A percentile compares a stretch with the other conserved stretches of the same genome.
Conservation (phyloP, 1,140 invertebrate genomes). For the Adelges cooleyi region DNA sequence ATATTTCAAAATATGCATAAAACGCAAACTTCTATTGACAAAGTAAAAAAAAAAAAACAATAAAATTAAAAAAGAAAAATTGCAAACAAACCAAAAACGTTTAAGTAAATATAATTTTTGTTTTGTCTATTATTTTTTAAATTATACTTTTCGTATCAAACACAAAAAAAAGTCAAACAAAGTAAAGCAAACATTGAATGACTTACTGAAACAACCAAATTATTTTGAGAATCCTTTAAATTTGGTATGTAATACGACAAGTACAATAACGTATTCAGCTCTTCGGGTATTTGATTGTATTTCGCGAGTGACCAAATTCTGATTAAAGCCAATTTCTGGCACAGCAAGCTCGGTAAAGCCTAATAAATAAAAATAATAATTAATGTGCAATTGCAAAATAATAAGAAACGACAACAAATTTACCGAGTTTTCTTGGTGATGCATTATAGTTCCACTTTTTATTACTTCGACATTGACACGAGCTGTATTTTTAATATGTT, state of each 20-base stretch:
- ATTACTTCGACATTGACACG: not conserved
- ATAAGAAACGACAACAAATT: too few species aligned
- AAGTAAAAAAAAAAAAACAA: too few species aligned
- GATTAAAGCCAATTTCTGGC: constrained; percentile 7
- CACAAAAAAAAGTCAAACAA: too few species aligned
- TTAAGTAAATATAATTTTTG: too few species aligned
- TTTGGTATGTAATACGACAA: constrained; percentile 14
- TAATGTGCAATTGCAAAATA: too few species aligned
- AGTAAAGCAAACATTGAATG: too few species aligned
- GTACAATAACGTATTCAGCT: constrained; percentile 1
- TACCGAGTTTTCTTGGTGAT: too few species aligned
- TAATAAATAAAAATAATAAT: too few species aligned
- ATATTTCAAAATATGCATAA: constrained; percentile 4
- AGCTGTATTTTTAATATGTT: not conserved
- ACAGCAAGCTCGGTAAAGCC: not conserved
- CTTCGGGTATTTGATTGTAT: constrained; percentile 1
- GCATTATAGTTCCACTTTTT: constrained; percentile 4
- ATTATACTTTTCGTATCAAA: too few species aligned
- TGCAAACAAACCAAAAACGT: too few species aligned
- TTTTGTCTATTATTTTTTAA: too few species aligned
- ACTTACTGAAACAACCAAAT: constrained; percentile 7
- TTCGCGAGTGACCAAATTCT: constrained; percentile 3
- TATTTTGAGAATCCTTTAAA: not conserved
- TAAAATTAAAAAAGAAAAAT: too few species aligned
- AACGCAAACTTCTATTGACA: constrained; percentile 8